Percentiles rank a stretch among this genome's conserved stretches.
Evolutionary conservation across 2,888 invertebrate species (phyloP).

Genomic region (Chrysodeixis includens): DNA sequence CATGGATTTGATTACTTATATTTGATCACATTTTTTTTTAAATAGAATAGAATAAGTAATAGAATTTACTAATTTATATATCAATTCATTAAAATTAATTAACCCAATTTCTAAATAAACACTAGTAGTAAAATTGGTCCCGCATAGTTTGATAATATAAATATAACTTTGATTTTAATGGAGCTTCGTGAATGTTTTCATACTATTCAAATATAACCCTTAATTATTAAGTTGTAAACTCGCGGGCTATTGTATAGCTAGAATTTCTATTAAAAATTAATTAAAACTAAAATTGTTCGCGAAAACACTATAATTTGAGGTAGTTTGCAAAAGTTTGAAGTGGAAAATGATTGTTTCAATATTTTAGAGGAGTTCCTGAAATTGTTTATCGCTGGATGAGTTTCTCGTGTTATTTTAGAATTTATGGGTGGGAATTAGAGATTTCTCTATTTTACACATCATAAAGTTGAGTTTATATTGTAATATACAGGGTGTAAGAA

Average conservation of each 20-base stretch:
- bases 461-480: not conserved
- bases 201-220: constrained; percentile 20
- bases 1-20: too few species aligned
- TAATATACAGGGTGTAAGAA: too few species aligned
- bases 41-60: not conserved
- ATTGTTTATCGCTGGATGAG: constrained; percentile 2
- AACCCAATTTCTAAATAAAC: too few species aligned
- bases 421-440: not conserved
- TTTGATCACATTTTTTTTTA: too few species aligned
- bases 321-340: constrained; percentile 8
- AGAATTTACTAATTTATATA: too few species aligned
- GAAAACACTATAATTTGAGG: constrained; percentile 26
- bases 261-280: constrained; percentile 39
- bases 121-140: constrained; percentile 8
- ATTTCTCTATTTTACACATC: not conserved
- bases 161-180: constrained; percentile 2
- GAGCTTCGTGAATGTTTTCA: constrained; percentile 19
- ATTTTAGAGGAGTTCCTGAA: constrained; percentile 11
- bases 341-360: constrained; percentile 9
- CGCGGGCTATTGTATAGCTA: constrained; percentile 16
- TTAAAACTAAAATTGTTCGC: constrained; percentile 44
- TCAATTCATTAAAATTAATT: too few species aligned
- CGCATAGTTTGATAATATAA: constrained; percentile 37
- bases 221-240: constrained; percentile 35
- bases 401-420: not conserved